A percentile compares a stretch with the other conserved stretches of the same genome.
Conservation (phyloP, 2,888 invertebrate species). For the Notodonta dromedarius region DNA sequence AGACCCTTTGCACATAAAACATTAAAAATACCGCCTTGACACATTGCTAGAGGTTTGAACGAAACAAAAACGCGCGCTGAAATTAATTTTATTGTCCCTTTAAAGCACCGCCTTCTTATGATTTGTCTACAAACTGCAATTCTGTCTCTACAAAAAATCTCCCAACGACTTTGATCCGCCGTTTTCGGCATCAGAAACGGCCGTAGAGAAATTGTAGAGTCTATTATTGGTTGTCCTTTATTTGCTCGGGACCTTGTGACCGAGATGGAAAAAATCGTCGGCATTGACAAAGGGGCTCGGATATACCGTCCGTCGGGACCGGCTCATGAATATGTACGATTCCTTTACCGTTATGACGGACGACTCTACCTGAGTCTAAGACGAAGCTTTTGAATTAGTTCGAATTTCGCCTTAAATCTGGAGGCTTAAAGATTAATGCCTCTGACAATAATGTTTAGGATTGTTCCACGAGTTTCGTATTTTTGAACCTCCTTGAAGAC, state of each 20-base stretch:
- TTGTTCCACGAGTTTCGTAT: too few species aligned
- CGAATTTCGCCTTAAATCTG: background rate
- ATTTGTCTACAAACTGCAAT: slow-evolving; percentile 28
- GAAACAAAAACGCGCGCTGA: background rate
- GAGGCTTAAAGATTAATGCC: background rate
- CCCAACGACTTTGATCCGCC: slow-evolving; percentile 36
- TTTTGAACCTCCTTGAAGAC: too few species aligned
- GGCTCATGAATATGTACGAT: slow-evolving; percentile 39
- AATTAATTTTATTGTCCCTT: slow-evolving; percentile 5
- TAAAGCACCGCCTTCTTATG: slow-evolving; percentile 17
- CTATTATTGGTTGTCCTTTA: slow-evolving; percentile 19
- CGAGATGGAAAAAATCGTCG: slow-evolving; percentile 27
- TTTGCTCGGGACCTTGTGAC: slow-evolving; percentile 17
- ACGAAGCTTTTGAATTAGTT: slow-evolving; percentile 12
- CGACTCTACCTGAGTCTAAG: slow-evolving; percentile 25
- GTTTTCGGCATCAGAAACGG: slow-evolving; percentile 13
- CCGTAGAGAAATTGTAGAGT: slow-evolving; percentile 19
- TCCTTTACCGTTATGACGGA: slow-evolving; percentile 32
- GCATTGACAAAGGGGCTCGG: slow-evolving; percentile 33
- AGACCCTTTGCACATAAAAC: background rate
- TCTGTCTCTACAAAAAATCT: slow-evolving; percentile 19
- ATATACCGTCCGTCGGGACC: slow-evolving; percentile 25
- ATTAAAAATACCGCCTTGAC: background rate
- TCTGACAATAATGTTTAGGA: background rate
- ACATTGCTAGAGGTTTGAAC: background rate